A percentile compares a stretch with the other conserved stretches of the same genome.
Conservation (phyloP, 2,797 vertebrate species). For the Aselliscus stoliczkanus region DNA sequence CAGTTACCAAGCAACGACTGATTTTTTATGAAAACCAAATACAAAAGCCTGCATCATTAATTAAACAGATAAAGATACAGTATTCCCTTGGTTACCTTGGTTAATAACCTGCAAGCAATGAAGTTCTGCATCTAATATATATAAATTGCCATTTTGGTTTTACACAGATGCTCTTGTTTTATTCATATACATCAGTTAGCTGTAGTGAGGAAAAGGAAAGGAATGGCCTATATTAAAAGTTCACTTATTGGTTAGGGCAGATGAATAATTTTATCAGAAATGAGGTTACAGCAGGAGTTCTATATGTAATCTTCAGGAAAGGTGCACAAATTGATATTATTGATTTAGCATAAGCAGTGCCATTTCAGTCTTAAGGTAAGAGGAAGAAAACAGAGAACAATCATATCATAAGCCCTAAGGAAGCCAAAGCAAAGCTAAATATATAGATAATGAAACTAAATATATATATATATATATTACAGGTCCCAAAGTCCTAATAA, state of each 20-base stretch:
- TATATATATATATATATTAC: no score
- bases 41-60: conserved; percentile 65
- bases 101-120: background rate
- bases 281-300: background rate
- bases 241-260: background rate
- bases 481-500: background rate
- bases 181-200: background rate
- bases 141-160: background rate
- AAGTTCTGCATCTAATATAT: background rate
- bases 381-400: background rate
- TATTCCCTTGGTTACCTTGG: conserved; percentile 25
- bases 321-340: background rate
- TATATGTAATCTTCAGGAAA: background rate
- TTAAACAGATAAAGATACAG: conserved; percentile 63
- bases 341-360: background rate
- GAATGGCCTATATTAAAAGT: background rate
- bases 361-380: background rate
- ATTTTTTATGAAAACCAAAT: conserved; percentile 65
- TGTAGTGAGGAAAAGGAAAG: background rate
- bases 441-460: background rate
- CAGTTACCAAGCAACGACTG: conserved; percentile 68
- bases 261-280: background rate
- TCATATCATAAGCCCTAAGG: background rate
- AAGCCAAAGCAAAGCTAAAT: background rate
- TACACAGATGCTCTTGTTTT: background rate